Evolutionary conservation across 2,797 vertebrate genomes (phyloP).

Genomic region (Darevskia mixta): DNA sequence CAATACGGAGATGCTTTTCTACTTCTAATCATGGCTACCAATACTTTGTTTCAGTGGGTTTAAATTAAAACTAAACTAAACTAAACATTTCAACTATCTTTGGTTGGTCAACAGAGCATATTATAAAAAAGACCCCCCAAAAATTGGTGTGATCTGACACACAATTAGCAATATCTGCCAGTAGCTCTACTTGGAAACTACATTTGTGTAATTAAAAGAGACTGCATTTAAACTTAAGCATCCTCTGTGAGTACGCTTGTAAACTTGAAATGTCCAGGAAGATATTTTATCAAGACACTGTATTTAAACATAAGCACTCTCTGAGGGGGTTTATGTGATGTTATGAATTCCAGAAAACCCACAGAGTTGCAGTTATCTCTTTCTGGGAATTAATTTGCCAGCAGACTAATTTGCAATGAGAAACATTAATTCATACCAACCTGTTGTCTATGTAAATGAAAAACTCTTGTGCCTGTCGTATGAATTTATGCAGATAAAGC

Average conservation of each 20-base stretch:
- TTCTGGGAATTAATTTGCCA: slow-evolving; percentile 8
- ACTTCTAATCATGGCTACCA: not conserved
- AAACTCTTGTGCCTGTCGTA: not conserved
- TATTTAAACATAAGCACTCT: not conserved
- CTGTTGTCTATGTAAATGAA: slow-evolving; percentile 1
- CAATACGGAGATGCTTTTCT: not conserved
- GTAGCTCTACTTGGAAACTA: not conserved
- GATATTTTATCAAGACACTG: not conserved
- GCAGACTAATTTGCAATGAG: not conserved
- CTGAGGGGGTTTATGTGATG: not conserved
- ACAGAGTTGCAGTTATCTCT: not conserved
- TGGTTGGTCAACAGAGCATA: not conserved
- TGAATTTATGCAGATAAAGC: not conserved
- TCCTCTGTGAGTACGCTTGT: not conserved
- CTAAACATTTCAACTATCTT: not conserved
- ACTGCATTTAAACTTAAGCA: not conserved
- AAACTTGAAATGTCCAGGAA: not conserved
- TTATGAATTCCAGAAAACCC: not conserved
- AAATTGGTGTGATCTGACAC: too few relatives aligned
- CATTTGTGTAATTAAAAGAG: not conserved
- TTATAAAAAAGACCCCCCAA: not conserved
- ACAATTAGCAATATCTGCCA: not conserved
- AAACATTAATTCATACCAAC: not conserved
- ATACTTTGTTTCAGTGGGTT: too few relatives aligned
- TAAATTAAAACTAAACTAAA: too few relatives aligned